A percentile compares a stretch with the other conserved stretches of the same genome.
These are phyloP conservation scores for Thunnus maccoyii DNA, from an alignment of 2,113 vertebrate genomes.

Conservation along the genomic window DNA sequence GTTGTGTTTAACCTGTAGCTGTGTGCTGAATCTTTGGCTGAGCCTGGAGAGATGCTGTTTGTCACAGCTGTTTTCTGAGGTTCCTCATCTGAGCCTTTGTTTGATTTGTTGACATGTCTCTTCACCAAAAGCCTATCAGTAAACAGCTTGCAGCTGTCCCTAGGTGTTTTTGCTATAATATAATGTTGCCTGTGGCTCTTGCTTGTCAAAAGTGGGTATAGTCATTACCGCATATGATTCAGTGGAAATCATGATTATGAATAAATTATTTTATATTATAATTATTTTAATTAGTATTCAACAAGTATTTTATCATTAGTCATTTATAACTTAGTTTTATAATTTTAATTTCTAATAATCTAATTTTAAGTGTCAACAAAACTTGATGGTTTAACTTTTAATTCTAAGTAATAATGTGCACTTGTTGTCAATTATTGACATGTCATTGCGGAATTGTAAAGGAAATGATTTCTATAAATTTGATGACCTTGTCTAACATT, in stretches of 20 bases:
- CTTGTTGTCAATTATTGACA: no score
- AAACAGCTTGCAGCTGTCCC: constrained; percentile 1
- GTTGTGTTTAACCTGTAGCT: constrained; percentile 65
- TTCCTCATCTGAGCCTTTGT: constrained; percentile 7
- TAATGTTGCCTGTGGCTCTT: neutral
- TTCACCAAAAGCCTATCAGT: constrained; percentile 13
- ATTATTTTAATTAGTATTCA: no score
- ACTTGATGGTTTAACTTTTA: no score
- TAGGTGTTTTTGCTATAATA: neutral
- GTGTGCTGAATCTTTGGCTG: constrained; percentile 55
- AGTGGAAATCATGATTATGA: no score
- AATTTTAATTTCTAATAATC: no score
- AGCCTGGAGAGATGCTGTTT: constrained; percentile 63
- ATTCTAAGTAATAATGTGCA: no score
- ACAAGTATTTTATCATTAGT: no score
- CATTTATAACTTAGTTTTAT: no score
- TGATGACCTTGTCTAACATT: neutral
- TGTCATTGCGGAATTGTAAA: neutral
- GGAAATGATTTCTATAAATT: neutral
- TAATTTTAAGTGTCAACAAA: no score
- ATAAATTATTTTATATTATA: no score
- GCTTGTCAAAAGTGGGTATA: neutral
- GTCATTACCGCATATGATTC: neutral
- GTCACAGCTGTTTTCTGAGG: constrained; percentile 48
- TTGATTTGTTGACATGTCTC: constrained; percentile 32